phyloP scores from a whole-genome alignment of 2,797 vertebrate species.

The Manis pentadactyla region DNA sequence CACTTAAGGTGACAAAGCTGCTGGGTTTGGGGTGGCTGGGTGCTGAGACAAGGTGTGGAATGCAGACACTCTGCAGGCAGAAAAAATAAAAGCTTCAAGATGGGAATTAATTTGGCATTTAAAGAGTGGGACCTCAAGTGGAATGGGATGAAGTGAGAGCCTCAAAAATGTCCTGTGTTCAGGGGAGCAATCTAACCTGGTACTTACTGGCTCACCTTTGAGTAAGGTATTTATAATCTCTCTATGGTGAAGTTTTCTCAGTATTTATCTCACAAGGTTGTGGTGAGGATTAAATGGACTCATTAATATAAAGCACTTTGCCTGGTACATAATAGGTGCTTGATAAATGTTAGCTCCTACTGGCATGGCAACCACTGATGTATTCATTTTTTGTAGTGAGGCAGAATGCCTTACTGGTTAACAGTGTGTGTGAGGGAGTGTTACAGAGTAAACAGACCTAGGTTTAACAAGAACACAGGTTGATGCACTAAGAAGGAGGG shows the following conservation, averaged over 20 bases:
- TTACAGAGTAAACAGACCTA: constrained; percentile 3
- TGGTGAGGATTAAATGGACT: constrained; percentile 48
- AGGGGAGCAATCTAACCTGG: background rate
- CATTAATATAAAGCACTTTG: constrained; percentile 33
- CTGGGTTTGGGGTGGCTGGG: background rate
- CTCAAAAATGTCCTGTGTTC: constrained; percentile 32
- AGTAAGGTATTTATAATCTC: constrained; percentile 30
- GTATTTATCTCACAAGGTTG: background rate
- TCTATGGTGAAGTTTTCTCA: background rate
- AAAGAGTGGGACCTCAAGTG: background rate
- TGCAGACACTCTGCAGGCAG: background rate
- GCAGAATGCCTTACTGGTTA: constrained; percentile 36
- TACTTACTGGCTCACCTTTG: background rate
- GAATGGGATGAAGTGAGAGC: constrained; percentile 21
- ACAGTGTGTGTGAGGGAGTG: background rate
- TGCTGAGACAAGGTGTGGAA: constrained; percentile 36
- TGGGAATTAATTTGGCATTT: constrained; percentile 24
- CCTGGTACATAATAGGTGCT: constrained; percentile 25
- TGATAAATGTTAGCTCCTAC: constrained; percentile 37
- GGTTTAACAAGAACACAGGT: constrained; percentile 30
- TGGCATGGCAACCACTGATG: background rate
- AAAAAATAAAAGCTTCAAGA: constrained; percentile 15
- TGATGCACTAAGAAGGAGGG: background rate
- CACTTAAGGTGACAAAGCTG: constrained; percentile 27
- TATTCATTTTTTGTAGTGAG: constrained; percentile 4